phyloP scores from a whole-genome alignment of 2,888 invertebrate species.

The Sylvicola cinctus region DNA sequence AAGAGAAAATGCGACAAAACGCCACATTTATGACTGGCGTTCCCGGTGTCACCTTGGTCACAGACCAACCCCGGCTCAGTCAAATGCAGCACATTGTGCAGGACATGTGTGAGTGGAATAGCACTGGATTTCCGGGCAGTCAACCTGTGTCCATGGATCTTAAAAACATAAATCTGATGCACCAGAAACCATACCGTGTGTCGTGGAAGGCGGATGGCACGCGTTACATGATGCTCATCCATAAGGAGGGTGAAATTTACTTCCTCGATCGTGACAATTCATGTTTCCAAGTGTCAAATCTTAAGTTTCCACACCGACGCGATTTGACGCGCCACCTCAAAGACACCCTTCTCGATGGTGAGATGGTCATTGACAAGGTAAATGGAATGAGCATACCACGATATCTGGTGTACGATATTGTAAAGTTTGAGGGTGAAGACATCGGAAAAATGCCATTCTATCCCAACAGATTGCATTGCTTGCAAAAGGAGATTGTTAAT shows the following conservation, averaged over 20 bases:
- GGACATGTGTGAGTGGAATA: constrained; percentile 59
- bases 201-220: constrained; percentile 99
- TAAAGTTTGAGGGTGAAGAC: constrained; percentile 59
- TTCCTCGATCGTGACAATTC: constrained; percentile 92
- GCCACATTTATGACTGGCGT: constrained; percentile 76
- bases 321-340: constrained; percentile 43
- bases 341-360: constrained; percentile 72
- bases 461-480: constrained; percentile 52
- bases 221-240: constrained; percentile 93
- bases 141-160: constrained; percentile 95
- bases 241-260: constrained; percentile 65
- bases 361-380: constrained; percentile 88
- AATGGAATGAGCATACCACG: constrained; percentile 57
- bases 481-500: constrained; percentile 46
- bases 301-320: constrained; percentile 60
- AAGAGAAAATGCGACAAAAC: constrained; percentile 36
- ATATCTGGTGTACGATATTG: constrained; percentile 86
- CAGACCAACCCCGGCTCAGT: constrained; percentile 34
- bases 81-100: constrained; percentile 57
- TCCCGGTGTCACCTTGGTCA: constrained; percentile 50
- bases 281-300: constrained; percentile 62
- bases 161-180: constrained; percentile 52
- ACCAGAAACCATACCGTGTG: constrained; percentile 72
- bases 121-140: constrained; percentile 77
- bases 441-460: constrained; percentile 58